Conservation (phyloP, 2,113 vertebrate species). For the Hippocampus abdominalis region DNA sequence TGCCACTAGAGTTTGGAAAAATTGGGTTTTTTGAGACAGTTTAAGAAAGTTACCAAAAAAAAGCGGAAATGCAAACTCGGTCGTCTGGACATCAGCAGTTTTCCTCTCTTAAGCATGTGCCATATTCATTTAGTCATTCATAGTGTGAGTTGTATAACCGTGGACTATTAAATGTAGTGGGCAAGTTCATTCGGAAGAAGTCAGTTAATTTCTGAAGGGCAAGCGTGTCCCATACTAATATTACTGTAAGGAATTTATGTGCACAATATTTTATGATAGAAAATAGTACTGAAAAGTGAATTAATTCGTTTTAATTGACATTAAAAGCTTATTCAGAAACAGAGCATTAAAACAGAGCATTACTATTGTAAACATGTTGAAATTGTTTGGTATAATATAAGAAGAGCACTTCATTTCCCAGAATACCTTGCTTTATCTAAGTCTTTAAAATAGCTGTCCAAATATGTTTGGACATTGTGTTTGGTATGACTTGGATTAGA, state of each 20-base stretch:
- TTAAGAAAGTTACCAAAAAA: neutral
- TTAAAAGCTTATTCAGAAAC: too few relatives aligned
- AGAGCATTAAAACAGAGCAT: too few relatives aligned
- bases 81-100: constrained; percentile 59
- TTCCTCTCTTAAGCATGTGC: constrained; percentile 46
- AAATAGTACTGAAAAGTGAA: too few relatives aligned
- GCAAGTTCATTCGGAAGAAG: constrained; percentile 19
- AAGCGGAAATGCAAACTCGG: constrained; percentile 57
- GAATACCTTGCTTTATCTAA: too few relatives aligned
- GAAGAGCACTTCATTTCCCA: too few relatives aligned
- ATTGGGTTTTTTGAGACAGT: constrained; percentile 32
- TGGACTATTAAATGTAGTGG: constrained; percentile 60
- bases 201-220: neutral
- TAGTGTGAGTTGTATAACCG: constrained; percentile 59
- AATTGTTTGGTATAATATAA: too few relatives aligned
- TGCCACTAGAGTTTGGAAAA: constrained; percentile 63
- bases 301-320: too few relatives aligned
- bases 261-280: too few relatives aligned
- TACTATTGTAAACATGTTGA: too few relatives aligned
- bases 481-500: too few relatives aligned
- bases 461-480: too few relatives aligned
- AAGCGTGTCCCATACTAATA: neutral
- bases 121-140: constrained; percentile 53
- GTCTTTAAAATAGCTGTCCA: neutral
- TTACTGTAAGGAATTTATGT: too few relatives aligned